Evolutionary conservation across 2,888 invertebrate genomes (phyloP).

Genomic region (Thysanoteuthis rhombus): DNA sequence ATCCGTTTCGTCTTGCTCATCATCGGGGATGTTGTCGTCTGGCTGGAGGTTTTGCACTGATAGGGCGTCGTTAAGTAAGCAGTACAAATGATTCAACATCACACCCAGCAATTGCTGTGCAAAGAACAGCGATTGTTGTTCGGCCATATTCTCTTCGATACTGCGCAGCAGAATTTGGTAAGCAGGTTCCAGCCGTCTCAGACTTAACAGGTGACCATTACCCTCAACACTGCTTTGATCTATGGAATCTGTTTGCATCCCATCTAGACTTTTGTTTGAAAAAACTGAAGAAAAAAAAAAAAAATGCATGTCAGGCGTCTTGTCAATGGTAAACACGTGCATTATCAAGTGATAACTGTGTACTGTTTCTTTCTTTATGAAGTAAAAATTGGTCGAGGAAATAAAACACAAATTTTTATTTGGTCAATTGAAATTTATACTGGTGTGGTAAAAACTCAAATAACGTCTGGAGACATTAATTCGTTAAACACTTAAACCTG

Average conservation of each 20-base stretch:
- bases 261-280: conserved; percentile 33
- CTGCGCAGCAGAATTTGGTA: conserved; percentile 50
- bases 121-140: conserved; percentile 53
- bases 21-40: background rate
- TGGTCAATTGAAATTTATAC: no score
- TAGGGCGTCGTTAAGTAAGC: conserved; percentile 49
- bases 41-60: background rate
- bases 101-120: conserved; percentile 54
- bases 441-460: no score
- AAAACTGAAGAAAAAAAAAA: conserved; percentile 42
- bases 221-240: background rate
- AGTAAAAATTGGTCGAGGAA: no score
- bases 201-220: conserved; percentile 18
- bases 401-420: no score
- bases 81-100: conserved; percentile 55
- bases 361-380: no score
- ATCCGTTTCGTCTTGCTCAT: conserved; percentile 36
- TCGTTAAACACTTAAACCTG: no score
- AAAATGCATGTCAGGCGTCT: background rate
- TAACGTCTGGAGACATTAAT: no score
- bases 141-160: conserved; percentile 46
- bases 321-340: no score
- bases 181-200: conserved; percentile 47
- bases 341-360: no score
- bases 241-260: conserved; percentile 29